Conservation (phyloP, 2,888 invertebrate species). For the Baccha elongata region DNA sequence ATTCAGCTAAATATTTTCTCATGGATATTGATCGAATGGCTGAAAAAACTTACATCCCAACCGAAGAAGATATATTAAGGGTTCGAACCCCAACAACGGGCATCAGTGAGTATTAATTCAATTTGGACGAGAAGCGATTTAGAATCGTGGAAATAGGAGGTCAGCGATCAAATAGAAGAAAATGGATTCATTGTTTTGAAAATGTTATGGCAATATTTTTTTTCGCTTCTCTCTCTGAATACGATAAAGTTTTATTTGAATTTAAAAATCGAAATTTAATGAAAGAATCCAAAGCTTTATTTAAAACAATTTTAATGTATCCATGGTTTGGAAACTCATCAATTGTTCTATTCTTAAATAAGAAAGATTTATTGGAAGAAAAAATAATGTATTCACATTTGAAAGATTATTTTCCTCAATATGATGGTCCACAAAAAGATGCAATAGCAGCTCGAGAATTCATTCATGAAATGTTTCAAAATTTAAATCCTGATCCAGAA, state of each 20-base stretch:
- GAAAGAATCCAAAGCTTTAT: constrained; percentile 99
- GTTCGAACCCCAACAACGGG: constrained; percentile 42
- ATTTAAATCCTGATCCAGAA: not conserved
- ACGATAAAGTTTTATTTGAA: constrained; percentile 98
- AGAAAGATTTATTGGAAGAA: constrained; percentile 83
- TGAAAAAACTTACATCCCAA: constrained; percentile 41
- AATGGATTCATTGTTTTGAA: constrained; percentile 22
- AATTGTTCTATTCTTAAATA: constrained; percentile 98
- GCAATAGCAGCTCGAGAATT: not conserved
- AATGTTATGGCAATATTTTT: constrained; percentile 91
- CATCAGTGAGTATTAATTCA: constrained; percentile 20
- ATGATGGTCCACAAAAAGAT: not conserved
- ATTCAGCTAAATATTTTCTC: constrained; percentile 97
- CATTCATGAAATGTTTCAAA: not conserved
- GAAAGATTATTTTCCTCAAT: constrained; percentile 98
- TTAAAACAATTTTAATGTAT: constrained; percentile 99
- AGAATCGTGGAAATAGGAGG: constrained; percentile 85
- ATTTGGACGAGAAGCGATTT: no score
- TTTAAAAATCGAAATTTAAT: constrained; percentile 98
- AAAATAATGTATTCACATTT: constrained; percentile 99
- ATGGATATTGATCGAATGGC: constrained; percentile 86
- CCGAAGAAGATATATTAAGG: constrained; percentile 51
- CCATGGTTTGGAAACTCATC: constrained; percentile 99
- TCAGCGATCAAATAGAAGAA: not conserved
- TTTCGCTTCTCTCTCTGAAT: constrained; percentile 98